Base-by-base conservation (phyloP, 2,888 invertebrate species). In the Hyppa rectilinea region DNA sequence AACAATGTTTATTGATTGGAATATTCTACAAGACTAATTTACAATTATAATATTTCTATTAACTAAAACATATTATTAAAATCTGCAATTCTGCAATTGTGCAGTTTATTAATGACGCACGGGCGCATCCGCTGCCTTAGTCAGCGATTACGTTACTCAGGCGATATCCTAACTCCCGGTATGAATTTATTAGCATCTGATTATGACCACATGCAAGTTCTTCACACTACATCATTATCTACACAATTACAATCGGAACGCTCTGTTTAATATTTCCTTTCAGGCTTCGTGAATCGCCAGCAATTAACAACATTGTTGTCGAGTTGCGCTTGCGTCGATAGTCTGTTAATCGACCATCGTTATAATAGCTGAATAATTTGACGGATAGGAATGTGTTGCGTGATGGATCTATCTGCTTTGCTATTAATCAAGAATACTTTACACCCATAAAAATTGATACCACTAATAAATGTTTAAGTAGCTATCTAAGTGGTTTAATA, bases 271-370 rank as follows among this genome's bases (percentile, higher is more conserved):
- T 88, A 87, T 86, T 87, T 90, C 87, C 86, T 73, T 88, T 88
- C 89, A 93, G 91, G 93, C 90, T 92, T 87, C 90, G 89, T 92
- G 89, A 91, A 91, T 87, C 83, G 80, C 84, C 76, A 81, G 83
- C 86, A 85, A 89, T 89, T 90, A 89, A 86, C 89, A 90, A 91
- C 91, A 88, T 80, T 90, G 92, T 91, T 89, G 87, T 84, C 55
- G 72, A 75, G 66, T 66, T 81, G 68, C 65, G 75, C 71, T 31
- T 64, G 65, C 75, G 72, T 60, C 71, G 71, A 84, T 79, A 68
- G 75, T 75, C 55, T 69, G 72, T 43, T 78, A 75, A 81, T 78
- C 58, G 67, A 23, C 70, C 60, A 78, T 82, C 73, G 67, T 71
- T 69, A 49, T 78, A 71, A 82, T 75, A 81, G 38, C 56, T 80